Conservation (phyloP, 1,140 invertebrate genomes). For the Zophobas morio region DNA sequence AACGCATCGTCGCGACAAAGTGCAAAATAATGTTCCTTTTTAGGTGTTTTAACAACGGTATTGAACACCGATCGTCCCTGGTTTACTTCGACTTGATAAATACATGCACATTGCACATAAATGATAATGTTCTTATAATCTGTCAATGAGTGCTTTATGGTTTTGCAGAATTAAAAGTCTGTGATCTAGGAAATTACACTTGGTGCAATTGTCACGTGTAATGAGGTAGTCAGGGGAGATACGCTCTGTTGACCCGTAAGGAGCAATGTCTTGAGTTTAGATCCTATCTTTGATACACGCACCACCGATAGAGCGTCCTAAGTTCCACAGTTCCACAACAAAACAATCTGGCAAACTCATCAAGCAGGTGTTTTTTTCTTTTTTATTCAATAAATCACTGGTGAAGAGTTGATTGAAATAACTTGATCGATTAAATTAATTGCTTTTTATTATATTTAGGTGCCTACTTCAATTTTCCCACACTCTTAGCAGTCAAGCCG, state of each 20-base stretch:
- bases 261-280: conserved; percentile 55
- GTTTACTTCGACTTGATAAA: too few species aligned
- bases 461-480: too few species aligned
- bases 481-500: too few species aligned
- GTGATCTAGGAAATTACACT: conserved; percentile 50
- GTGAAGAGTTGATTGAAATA: too few species aligned
- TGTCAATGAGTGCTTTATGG: conserved; percentile 27
- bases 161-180: conserved; percentile 32
- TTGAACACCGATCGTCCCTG: too few species aligned
- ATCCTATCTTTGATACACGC: conserved; percentile 52
- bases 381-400: too few species aligned
- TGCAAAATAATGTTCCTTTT: too few species aligned
- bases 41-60: too few species aligned
- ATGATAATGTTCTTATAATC: neutral
- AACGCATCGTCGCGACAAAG: too few species aligned
- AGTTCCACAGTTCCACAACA: conserved; percentile 31
- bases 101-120: too few species aligned
- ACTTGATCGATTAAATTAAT: neutral
- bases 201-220: conserved; percentile 60
- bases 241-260: conserved; percentile 57
- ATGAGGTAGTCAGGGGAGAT: conserved; percentile 60
- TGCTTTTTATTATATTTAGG: neutral
- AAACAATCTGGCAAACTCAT: conserved; percentile 37
- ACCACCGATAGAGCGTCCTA: conserved; percentile 52
- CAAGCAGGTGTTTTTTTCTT: conserved; percentile 30